Base-by-base conservation (phyloP, 2,797 vertebrate genomes). In the Rhyacichthys aspro region DNA sequence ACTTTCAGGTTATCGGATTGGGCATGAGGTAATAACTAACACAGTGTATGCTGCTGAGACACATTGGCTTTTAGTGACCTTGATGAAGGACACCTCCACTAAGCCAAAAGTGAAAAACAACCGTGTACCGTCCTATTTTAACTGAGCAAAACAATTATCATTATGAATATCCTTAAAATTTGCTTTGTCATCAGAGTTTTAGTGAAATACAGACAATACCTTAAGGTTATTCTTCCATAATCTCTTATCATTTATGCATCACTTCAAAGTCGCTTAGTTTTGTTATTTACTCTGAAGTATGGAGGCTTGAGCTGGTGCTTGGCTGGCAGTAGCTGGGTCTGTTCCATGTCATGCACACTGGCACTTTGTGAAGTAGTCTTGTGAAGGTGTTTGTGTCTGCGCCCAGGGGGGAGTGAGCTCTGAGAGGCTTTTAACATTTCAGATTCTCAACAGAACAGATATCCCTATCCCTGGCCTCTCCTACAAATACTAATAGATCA, bases 391-490 rank as follows among this genome's bases (percentile, higher is more conserved):
- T 36, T 70, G 55, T 32, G 8, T 15, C 23, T 38, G 52, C 3
- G 34, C 34, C 3, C 17, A 15, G 1, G 9, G 52, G 57, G 41
- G 39, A 16, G 54, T 43, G 46, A 64, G 42, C 58, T 52, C 48
- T 69, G 39, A 63, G 71, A 66, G 38, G 59, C 59, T 81, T 79
- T 78, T 58, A 70, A 69, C 67, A 67, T 82, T 82, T 86, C 36
- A 72, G 55, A 69, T 70, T 75, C 68, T 49, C 41, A 55, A 58
- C 63, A 69, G 67, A 67, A 48, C 58, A 62, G 57, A 72, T 49
- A 52, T 7, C 45, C 49, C 18, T 52, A 19, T 3, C 48, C 62
- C 55, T 72, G 74, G 72, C 72, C 73, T 78, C 76, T 71, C 72
- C 68, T 68, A 7, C 28, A 59, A 63, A 70, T 28, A 33, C 70